These are phyloP conservation scores for Ceratina japonica DNA, from an alignment of 1,140 invertebrate species.

Conservation along the genomic window DNA sequence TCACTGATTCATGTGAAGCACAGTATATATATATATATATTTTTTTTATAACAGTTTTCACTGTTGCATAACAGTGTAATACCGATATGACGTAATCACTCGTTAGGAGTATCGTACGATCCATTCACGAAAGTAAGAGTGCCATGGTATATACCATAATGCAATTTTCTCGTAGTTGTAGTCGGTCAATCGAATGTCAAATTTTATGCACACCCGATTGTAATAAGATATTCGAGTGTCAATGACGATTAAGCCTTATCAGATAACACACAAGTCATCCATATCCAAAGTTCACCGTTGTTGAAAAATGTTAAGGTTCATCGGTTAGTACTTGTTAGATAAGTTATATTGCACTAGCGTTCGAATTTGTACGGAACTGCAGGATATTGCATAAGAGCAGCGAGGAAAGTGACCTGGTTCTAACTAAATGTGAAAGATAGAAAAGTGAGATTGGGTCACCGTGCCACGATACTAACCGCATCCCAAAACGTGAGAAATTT, in stretches of 20 bases:
- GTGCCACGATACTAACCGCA: slow-evolving; percentile 84
- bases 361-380: background rate
- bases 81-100: slow-evolving; percentile 30
- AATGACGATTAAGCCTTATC: background rate
- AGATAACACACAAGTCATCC: background rate
- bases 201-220: background rate
- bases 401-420: background rate
- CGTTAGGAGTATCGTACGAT: background rate
- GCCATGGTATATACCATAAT: background rate
- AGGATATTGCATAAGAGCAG: background rate
- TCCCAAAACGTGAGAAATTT: slow-evolving; percentile 93
- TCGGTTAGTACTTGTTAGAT: too few relatives aligned
- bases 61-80: slow-evolving; percentile 47
- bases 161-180: too few relatives aligned
- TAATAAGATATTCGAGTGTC: background rate
- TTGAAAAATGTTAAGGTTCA: too few relatives aligned
- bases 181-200: background rate
- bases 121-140: background rate
- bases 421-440: background rate
- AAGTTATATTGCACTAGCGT: too few relatives aligned
- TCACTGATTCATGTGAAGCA: slow-evolving; percentile 6
- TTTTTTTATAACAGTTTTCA: slow-evolving; percentile 38
- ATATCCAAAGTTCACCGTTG: too few relatives aligned
- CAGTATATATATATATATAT: background rate
- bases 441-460: background rate